phyloP scores from a whole-genome alignment of 2,797 vertebrate genomes.

The Lophius americanus region DNA sequence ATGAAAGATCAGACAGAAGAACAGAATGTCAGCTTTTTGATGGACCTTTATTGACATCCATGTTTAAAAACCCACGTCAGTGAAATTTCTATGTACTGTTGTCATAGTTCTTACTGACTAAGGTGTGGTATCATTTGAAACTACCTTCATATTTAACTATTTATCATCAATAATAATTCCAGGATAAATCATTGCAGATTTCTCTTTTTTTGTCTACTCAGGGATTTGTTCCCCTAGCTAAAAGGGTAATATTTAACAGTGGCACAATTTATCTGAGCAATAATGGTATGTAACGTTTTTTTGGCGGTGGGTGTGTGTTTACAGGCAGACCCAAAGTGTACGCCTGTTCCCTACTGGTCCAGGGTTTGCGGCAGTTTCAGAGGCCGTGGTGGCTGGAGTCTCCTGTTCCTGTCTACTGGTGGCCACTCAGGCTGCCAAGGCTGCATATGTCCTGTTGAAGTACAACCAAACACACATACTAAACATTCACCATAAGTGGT shows the following conservation, averaged over 20 bases:
- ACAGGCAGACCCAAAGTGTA: conserved; percentile 88
- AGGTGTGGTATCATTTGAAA: background rate
- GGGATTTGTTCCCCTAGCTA: background rate
- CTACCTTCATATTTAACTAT: background rate
- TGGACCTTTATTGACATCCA: conserved; percentile 2
- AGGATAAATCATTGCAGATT: background rate
- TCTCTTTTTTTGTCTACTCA: background rate
- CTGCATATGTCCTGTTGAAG: conserved; percentile 89
- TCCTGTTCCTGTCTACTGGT: conserved; percentile 86
- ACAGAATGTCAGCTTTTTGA: conserved; percentile 13
- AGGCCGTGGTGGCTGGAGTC: conserved; percentile 81
- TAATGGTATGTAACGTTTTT: background rate
- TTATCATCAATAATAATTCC: conserved; percentile 1
- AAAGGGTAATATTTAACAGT: background rate
- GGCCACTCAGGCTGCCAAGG: conserved; percentile 82
- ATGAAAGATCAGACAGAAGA: conserved; percentile 11
- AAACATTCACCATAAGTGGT: no score
- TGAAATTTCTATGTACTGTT: background rate
- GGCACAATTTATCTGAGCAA: background rate
- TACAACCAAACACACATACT: conserved; percentile 57
- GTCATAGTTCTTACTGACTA: background rate
- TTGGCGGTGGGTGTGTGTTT: conserved; percentile 49
- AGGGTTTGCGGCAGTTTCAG: conserved; percentile 81
- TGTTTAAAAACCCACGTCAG: conserved; percentile 21
- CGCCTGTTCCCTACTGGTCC: conserved; percentile 86